These are phyloP conservation scores for Neopelma chrysocephalum DNA, from an alignment of 2,797 vertebrate genomes.

Conservation along the genomic window DNA sequence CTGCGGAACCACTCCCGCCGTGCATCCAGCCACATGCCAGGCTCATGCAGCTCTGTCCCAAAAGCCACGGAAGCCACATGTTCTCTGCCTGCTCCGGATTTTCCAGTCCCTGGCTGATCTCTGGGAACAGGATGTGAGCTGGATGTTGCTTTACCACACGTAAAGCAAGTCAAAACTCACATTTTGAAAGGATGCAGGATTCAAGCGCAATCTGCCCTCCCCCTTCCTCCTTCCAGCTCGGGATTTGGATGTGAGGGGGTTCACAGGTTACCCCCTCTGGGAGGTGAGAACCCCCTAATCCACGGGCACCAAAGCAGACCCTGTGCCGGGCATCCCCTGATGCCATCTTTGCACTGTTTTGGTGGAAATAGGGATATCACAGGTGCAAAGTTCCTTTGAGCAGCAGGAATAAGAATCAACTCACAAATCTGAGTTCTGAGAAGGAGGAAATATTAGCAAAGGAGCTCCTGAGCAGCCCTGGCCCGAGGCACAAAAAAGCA, in stretches of 20 bases:
- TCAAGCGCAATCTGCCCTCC: not conserved
- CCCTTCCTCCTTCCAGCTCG: constrained; percentile 17
- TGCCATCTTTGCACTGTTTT: not conserved
- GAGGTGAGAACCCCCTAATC: not conserved
- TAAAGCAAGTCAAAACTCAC: not conserved
- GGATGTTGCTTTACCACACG: fast-evolving
- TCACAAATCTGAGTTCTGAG: not conserved
- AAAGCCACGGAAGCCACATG: not conserved
- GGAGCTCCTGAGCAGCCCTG: not conserved
- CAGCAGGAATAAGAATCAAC: not conserved
- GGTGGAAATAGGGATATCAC: not conserved
- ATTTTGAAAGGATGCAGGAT: not conserved
- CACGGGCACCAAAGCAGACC: not conserved
- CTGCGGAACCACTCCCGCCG: not conserved
- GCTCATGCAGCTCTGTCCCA: constrained; percentile 3
- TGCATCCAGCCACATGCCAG: not conserved
- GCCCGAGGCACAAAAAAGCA: not conserved
- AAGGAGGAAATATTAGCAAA: not conserved
- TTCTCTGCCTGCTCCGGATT: not conserved
- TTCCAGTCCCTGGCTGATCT: not conserved
- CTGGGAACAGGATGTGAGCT: not conserved
- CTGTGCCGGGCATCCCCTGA: fast-evolving
- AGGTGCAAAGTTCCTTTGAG: not conserved
- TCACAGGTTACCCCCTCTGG: not conserved
- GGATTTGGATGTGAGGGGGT: not conserved